Conservation (phyloP, 2,888 invertebrate species). For the Balanococcus diminutus region DNA sequence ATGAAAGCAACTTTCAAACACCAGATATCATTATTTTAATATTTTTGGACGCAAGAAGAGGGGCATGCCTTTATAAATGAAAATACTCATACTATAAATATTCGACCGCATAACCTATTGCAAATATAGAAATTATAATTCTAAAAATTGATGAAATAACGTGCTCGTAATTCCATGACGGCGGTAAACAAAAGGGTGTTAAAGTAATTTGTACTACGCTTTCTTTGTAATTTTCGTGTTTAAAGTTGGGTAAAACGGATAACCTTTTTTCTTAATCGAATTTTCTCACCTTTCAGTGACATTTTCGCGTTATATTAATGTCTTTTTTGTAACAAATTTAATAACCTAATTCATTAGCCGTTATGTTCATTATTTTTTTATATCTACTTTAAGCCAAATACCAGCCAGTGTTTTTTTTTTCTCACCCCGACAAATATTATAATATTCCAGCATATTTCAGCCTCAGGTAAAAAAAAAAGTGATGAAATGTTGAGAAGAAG, state of each 20-base stretch:
- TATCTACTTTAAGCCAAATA: not conserved
- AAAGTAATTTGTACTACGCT: slow-evolving; percentile 36
- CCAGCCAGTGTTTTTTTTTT: not conserved
- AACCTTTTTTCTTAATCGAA: slow-evolving; percentile 52
- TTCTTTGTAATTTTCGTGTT: slow-evolving; percentile 45
- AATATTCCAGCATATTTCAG: no score
- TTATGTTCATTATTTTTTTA: slow-evolving; percentile 15
- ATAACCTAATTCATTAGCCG: slow-evolving; percentile 25
- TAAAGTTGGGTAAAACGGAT: slow-evolving; percentile 27
- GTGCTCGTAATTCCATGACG: slow-evolving; percentile 50
- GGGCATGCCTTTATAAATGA: not conserved
- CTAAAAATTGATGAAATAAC: slow-evolving; percentile 44
- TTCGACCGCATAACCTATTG: slow-evolving; percentile 14
- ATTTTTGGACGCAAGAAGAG: not conserved
- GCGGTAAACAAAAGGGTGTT: slow-evolving; percentile 51
- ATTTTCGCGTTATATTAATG: slow-evolving; percentile 48
- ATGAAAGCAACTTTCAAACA: no score
- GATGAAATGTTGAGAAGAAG: no score
- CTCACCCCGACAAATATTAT: not conserved
- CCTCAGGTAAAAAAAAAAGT: no score
- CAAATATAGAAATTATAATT: slow-evolving; percentile 28
- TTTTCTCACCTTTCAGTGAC: slow-evolving; percentile 49
- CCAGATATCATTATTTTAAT: not conserved
- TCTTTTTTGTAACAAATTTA: slow-evolving; percentile 23
- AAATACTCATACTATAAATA: not conserved